These are phyloP conservation scores for Coturnix japonica DNA, from an alignment of 2,113 vertebrate species.

Conservation along the genomic window DNA sequence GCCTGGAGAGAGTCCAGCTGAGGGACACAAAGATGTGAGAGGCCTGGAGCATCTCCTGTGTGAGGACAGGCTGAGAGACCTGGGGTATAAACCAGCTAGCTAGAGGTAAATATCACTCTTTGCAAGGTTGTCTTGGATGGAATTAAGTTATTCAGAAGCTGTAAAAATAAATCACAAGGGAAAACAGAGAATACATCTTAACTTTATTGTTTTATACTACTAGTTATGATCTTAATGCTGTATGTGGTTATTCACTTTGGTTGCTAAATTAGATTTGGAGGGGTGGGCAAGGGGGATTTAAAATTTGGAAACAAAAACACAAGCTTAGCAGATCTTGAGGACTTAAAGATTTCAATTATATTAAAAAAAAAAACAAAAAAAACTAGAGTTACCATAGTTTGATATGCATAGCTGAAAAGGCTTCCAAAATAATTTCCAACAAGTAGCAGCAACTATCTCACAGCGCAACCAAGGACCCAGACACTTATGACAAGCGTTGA, in stretches of 20 bases:
- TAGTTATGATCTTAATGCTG: background rate
- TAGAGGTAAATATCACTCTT: background rate
- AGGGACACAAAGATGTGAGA: too few species aligned
- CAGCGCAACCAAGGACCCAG: background rate
- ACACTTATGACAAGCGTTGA: background rate
- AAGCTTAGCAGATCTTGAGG: constrained; percentile 17
- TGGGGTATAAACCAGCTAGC: background rate
- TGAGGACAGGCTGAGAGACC: too few species aligned
- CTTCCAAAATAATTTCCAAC: constrained; percentile 14
- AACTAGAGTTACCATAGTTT: background rate
- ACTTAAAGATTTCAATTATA: background rate
- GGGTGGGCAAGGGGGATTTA: background rate
- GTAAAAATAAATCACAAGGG: background rate
- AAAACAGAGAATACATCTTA: background rate
- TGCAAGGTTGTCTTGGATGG: background rate
- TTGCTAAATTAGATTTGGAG: background rate
- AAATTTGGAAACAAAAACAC: background rate
- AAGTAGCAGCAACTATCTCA: background rate
- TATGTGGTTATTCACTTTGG: background rate
- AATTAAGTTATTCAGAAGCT: background rate
- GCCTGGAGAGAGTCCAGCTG: too few species aligned
- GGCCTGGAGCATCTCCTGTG: too few species aligned
- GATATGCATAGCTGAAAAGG: background rate
- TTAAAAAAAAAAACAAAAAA: background rate
- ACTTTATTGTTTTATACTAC: background rate